phyloP scores from a whole-genome alignment of 30 jellyfish, hydroid and myxozoan species.

The Mastigias papua region DNA sequence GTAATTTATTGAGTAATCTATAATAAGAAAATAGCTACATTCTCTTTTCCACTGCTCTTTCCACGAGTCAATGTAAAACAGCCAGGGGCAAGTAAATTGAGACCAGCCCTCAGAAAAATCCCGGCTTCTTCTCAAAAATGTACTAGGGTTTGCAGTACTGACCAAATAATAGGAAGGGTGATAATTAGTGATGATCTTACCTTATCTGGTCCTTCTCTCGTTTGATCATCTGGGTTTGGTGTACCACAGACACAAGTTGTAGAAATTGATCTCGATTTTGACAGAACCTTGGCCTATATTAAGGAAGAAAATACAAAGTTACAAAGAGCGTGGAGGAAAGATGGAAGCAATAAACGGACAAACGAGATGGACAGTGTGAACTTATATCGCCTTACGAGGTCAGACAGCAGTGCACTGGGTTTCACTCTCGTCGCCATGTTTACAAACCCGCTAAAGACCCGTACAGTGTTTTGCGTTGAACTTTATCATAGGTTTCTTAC shows the following conservation, averaged over 20 bases:
- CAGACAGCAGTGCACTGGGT: not conserved
- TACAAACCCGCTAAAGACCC: not conserved
- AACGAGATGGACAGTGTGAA: not conserved
- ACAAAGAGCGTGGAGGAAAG: not conserved
- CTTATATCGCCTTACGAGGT: not conserved
- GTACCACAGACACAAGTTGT: constrained; percentile 63
- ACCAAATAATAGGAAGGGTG: too few species aligned
- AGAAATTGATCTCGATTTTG: constrained; percentile 21
- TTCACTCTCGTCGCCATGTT: not conserved
- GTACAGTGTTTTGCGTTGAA: not conserved
- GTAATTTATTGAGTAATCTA: too few species aligned
- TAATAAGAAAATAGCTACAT: too few species aligned
- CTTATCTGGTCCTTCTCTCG: constrained; percentile 82
- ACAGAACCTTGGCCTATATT: constrained; percentile 36
- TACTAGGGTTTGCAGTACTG: too few species aligned
- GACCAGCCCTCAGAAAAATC: too few species aligned
- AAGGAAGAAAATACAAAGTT: not conserved
- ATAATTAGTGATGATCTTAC: too few species aligned
- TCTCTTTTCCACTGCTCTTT: too few species aligned
- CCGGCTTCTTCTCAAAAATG: too few species aligned
- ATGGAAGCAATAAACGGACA: not conserved
- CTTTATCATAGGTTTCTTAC: too few species aligned
- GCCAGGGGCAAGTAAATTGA: too few species aligned
- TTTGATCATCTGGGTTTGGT: constrained; percentile 41
- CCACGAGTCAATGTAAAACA: too few species aligned